Evolutionary conservation across 1,140 invertebrate species (phyloP), one percentile per base, ranked within the genome.

Genomic region (Listronotus oregonensis): DNA sequence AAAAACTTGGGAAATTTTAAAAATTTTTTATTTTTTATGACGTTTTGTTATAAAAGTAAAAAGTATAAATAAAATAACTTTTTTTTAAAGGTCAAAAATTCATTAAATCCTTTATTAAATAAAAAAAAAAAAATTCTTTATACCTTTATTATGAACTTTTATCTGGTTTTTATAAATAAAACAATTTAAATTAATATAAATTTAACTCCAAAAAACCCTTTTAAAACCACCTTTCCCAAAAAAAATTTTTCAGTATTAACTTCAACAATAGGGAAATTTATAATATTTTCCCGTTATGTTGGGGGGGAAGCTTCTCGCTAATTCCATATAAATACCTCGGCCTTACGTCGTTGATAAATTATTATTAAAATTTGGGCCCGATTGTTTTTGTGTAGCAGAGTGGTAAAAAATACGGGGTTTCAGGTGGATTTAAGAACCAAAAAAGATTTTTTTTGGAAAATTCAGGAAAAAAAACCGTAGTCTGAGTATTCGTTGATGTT

Each of bases 251-350:
- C 54, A 57, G 54, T 42, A 42, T 42, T 31, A 14, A 39, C 54
- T 18, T 11, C 42, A 57, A 57, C 54, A 57, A 57, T 57, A 37
- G 54, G 39, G 39, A 37, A 57, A 57, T n/a, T 57, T 57, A 57
- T 18, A 57, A 43, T 57, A 57, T 57, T 46, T 57, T 57, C 39
- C 32, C 32, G n/a, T 43, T 27, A 40, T 14, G 39, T 43, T 57
- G n/a, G 39, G 54, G 39, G 21, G 37, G 15, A 37, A 17, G 14
- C 34, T 18, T 9, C 32, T 6, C 3, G 54, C 54, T 57, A 57
- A 57, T 57, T 42, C 54, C 54, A 31, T 40, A 57, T 21, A 43
- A 57, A 57, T 42, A 17, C 54, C 54, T 7, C 27, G 50, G 17
- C n/a, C 54, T 32, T 55, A 39, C 18, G 18, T 18, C 37, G 54